Evolutionary conservation across 2,113 vertebrate genomes (phyloP).

Genomic region (Bos taurus): ARS-UCD2.0 NC_037339.1:35263501-35264000

Average conservation of each 20-base stretch:
- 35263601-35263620: background rate
- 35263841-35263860: background rate
- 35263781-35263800: background rate
- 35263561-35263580: background rate
- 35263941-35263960: background rate
- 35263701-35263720: background rate
- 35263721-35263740: background rate
- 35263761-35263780: background rate
- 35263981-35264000: background rate
- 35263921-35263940: background rate
- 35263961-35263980: background rate
- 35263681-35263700: background rate
- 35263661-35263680: background rate
- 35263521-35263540: background rate
- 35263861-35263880: background rate
- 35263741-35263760: background rate
- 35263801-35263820: background rate
- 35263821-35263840: background rate
- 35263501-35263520: background rate
- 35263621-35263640: background rate
- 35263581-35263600: background rate
- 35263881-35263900: background rate
- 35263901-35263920: background rate
- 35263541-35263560: background rate
- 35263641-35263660: background rate